A percentile compares a stretch with the other conserved stretches of the same genome.
Evolutionary conservation across 2,113 vertebrate species (phyloP).

Genomic region (Otis tarda): DNA sequence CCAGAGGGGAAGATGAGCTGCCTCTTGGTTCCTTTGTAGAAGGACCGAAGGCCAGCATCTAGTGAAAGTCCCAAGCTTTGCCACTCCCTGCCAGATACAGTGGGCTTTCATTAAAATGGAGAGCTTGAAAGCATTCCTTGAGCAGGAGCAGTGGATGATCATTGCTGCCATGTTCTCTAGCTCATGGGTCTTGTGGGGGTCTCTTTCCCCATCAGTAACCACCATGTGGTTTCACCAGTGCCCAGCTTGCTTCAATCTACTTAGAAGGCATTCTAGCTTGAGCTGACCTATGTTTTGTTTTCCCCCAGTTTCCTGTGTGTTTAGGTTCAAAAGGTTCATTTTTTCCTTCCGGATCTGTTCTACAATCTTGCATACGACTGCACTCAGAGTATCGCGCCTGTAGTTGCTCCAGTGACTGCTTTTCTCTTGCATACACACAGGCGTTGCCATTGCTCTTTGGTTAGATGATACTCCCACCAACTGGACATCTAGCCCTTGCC

Average conservation of each 20-base stretch:
- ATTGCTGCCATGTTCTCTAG: not conserved
- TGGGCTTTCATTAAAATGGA: not conserved
- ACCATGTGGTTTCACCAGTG: not conserved
- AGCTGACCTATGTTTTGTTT: not conserved
- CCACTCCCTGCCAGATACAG: not conserved
- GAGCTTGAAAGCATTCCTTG: not conserved
- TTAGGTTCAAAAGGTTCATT: too few species aligned
- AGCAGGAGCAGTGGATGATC: not conserved
- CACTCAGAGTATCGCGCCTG: not conserved
- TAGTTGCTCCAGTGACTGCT: not conserved
- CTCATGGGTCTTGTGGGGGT: not conserved
- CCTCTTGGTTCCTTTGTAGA: fast-evolving
- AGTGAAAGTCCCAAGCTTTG: not conserved
- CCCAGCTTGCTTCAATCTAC: not conserved
- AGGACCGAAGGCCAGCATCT: not conserved
- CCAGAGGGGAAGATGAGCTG: not conserved
- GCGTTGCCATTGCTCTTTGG: not conserved
- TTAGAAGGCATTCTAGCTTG: not conserved
- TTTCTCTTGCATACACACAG: not conserved
- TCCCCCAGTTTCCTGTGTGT: not conserved
- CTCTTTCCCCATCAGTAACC: not conserved
- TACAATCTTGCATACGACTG: not conserved
- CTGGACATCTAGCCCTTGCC: not conserved
- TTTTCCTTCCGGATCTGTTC: not conserved
- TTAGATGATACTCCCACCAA: not conserved